A percentile compares a stretch with the other conserved stretches of the same genome.
These are phyloP conservation scores for Isotomurus palustris DNA, from an alignment of 2,888 invertebrate genomes.

Conservation along the genomic window DNA sequence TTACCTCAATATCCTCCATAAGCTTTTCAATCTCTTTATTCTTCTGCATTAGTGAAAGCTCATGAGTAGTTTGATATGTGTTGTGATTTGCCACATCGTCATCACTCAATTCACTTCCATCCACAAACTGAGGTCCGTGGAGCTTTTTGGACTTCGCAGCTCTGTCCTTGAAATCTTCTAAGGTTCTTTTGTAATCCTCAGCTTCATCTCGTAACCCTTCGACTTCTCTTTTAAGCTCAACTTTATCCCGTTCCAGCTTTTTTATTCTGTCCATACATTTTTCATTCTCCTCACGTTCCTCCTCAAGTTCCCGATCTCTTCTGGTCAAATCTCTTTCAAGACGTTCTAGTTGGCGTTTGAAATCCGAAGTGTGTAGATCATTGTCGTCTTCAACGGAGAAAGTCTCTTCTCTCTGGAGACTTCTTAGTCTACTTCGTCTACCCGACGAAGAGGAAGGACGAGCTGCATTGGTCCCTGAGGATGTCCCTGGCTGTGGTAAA, in stretches of 20 bases:
- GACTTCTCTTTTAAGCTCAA: slow-evolving; percentile 54
- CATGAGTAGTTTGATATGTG: background rate
- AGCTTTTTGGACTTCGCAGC: background rate
- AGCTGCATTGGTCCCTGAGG: background rate
- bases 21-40: slow-evolving; percentile 73
- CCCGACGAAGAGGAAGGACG: background rate
- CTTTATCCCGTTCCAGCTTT: slow-evolving; percentile 54
- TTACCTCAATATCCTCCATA: slow-evolving; percentile 68
- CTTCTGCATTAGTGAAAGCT: slow-evolving; percentile 58
- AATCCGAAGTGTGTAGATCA: slow-evolving; percentile 31
- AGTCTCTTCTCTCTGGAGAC: background rate
- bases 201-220: slow-evolving; percentile 52
- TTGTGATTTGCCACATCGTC: slow-evolving; percentile 18
- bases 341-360: slow-evolving; percentile 38
- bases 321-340: slow-evolving; percentile 40
- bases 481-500: background rate
- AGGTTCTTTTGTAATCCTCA: slow-evolving; percentile 48
- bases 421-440: background rate
- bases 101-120: background rate
- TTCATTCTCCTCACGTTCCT: slow-evolving; percentile 40
- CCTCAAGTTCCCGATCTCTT: slow-evolving; percentile 43
- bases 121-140: too few species aligned
- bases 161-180: slow-evolving; percentile 43
- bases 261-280: slow-evolving; percentile 41
- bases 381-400: slow-evolving; percentile 33